These are phyloP conservation scores for Beaufortia kweichowensis DNA, from an alignment of 2,113 vertebrate species.

Conservation along the genomic window DNA sequence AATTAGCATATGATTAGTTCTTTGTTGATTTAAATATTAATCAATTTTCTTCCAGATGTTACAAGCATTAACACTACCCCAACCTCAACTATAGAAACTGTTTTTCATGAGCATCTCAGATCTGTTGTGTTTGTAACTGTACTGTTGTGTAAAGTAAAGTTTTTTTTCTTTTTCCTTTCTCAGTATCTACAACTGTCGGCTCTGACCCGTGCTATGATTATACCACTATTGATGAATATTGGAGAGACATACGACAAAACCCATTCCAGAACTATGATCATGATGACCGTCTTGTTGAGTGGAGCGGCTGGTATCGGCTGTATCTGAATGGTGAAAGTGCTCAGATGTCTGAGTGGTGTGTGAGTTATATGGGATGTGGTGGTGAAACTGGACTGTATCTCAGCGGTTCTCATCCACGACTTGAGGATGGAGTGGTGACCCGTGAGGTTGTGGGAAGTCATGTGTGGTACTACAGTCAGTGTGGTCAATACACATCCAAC, in stretches of 20 bases:
- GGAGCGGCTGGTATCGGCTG: conserved; percentile 41
- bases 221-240: no score
- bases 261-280: neutral
- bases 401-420: neutral
- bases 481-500: neutral
- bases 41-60: no score
- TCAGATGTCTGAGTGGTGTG: conserved; percentile 37
- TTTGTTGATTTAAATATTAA: no score
- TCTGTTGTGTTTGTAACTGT: no score
- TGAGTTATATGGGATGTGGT: neutral
- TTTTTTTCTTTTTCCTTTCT: no score
- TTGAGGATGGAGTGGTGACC: conserved; percentile 23
- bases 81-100: no score
- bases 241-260: neutral
- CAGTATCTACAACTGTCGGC: no score
- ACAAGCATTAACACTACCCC: no score
- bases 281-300: neutral
- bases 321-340: conserved; percentile 25
- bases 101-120: no score
- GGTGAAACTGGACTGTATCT: conserved; percentile 11
- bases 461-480: neutral
- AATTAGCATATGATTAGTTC: no score
- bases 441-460: conserved; percentile 4
- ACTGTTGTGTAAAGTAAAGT: no score
- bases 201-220: no score